These are phyloP conservation scores for Antigone vipio DNA, from an alignment of 2,113 vertebrate species.

Conservation along the genomic window DNA sequence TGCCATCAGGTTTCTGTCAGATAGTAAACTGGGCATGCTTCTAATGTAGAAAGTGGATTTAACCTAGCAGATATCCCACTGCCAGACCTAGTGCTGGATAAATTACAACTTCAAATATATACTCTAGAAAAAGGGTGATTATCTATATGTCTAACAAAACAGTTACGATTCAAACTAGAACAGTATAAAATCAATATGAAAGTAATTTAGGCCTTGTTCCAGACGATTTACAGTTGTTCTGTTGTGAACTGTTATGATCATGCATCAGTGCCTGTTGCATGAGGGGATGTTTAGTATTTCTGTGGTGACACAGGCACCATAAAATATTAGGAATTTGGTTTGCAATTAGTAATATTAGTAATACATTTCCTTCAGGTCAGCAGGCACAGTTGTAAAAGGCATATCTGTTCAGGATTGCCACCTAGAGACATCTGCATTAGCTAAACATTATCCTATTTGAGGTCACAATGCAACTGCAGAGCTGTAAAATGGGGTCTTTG, in stretches of 20 bases:
- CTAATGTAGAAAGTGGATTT: not conserved
- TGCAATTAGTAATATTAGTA: not conserved
- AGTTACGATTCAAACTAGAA: not conserved
- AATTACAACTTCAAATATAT: not conserved
- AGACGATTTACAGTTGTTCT: not conserved
- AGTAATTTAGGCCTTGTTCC: not conserved
- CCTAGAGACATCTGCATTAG: not conserved
- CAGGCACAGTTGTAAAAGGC: not conserved
- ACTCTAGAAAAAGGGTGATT: not conserved
- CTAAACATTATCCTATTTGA: not conserved
- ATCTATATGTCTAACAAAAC: not conserved
- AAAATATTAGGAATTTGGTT: not conserved
- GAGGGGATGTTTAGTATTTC: not conserved
- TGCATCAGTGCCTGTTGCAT: not conserved
- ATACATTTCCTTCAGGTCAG: not conserved
- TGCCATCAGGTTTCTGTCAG: not conserved
- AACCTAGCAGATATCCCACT: not conserved
- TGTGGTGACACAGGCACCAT: not conserved
- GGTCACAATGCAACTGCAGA: not conserved
- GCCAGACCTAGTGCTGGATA: not conserved
- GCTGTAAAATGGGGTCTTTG: not conserved
- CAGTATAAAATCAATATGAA: not conserved
- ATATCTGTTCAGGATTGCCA: not conserved
- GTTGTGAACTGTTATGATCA: not conserved
- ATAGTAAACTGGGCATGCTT: not conserved